Evolutionary conservation across 2,888 invertebrate species (phyloP).

Genomic region (Podotricha telesiphe): DNA sequence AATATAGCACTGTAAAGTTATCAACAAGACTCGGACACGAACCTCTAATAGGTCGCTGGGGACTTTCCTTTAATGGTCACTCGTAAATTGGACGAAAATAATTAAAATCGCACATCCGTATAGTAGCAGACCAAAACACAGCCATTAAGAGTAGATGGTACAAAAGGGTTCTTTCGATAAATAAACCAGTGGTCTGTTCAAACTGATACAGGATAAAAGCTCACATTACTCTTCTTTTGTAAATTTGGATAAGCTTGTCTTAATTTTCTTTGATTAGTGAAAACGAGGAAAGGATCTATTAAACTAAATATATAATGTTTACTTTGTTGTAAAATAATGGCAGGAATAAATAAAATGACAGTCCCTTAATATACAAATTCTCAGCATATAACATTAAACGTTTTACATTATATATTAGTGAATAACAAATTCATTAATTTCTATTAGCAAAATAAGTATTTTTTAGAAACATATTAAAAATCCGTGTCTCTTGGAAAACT

Average conservation of each 20-base stretch:
- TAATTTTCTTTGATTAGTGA: background rate
- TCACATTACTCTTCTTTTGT: slow-evolving; percentile 26
- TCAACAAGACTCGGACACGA: slow-evolving; percentile 77
- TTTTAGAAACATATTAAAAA: no score
- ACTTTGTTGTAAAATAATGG: background rate
- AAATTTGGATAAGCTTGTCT: slow-evolving; percentile 1
- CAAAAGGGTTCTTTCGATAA: slow-evolving; percentile 79
- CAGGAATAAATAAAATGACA: no score
- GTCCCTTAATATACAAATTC: background rate
- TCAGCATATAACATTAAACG: background rate
- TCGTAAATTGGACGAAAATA: slow-evolving; percentile 84
- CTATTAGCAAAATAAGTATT: no score
- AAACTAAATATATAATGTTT: background rate
- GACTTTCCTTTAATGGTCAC: slow-evolving; percentile 80
- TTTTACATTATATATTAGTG: background rate
- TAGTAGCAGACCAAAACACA: slow-evolving; percentile 74
- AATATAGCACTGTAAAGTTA: slow-evolving; percentile 77
- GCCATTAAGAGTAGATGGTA: slow-evolving; percentile 72
- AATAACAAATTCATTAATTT: background rate
- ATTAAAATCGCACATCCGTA: slow-evolving; percentile 79
- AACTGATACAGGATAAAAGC: slow-evolving; percentile 28
- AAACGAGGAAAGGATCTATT: background rate
- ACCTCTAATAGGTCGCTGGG: slow-evolving; percentile 75
- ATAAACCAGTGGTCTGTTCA: slow-evolving; percentile 62
- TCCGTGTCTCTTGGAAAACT: no score